Base-by-base conservation (phyloP, 1,140 invertebrate species). In the Habropoda laboriosa region DNA sequence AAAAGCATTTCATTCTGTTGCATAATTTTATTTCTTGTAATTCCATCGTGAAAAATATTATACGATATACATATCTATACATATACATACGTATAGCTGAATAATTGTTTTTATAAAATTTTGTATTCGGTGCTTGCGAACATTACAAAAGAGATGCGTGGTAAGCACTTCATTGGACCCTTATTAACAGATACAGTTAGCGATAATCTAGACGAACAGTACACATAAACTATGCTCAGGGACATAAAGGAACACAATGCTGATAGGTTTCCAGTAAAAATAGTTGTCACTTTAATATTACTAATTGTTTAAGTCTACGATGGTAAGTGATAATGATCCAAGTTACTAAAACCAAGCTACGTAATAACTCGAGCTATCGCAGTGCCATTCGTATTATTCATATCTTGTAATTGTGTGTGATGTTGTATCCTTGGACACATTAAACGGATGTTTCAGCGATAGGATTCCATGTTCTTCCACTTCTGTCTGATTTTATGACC, bases 161-260 rank as follows among this genome's bases (percentile, higher is more conserved):
- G 8, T 13, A 45, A 45, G 47, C 35, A 24, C 3, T 49, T 58
- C 2, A 51, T 78, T 71, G 55, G 66, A 71, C 55, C 55, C 67
- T 70, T 40, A 27, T 68, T 77, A 58, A 60, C 32, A 21, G 47
- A 68, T n/a, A 47, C 38, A 3, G 12, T 21, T 58, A 58, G 13
- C 21, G 5, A 24, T 27, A 40, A 35, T n/a, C 3, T 21, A 58
- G 21, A 51, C 24, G 12, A 40, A n/a, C 21, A 30, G n/a, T n/a
- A n/a, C 16, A n/a, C 16, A 7, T 27, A 10, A 38, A 35, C 32
- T 40, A 12, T 72, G 32, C 35, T 40, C 30, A 24, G 21, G 13
- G 12, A 16, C 3, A 30, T 24, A 35, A 67, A 47, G 16, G 1
- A 24, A 38, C n/a, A 32, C 2, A 24, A 55, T 24, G 40, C 3